Evolutionary conservation across 2,797 vertebrate genomes (phyloP), one percentile per base, ranked within the genome.

Genomic region (Novumbra hubbsi): DNA sequence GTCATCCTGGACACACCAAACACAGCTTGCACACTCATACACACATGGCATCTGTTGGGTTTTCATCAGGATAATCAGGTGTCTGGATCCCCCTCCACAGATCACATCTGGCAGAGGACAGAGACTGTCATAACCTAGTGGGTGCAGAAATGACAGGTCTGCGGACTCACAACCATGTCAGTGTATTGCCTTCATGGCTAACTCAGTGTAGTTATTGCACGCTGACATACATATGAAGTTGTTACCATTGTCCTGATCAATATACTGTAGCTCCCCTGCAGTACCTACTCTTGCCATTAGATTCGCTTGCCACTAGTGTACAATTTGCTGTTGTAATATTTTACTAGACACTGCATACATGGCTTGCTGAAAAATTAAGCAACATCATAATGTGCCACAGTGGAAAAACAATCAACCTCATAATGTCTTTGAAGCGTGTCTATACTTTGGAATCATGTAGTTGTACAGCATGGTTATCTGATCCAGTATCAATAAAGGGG

Each of bases 51-150:
- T 73, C 34, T 73, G 52, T 75, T 81, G 38, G 34, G 5, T 73
- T 74, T 75, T 17, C 68, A 72, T 73, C 72, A 73, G 75, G 49
- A 38, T 74, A 71, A 75, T 73, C 45, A 63, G 21, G 34, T 78
- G 28, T 17, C n/a, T 5, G 64, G 28, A 68, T 30, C 34, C 28
- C 71, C 64, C 45, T 69, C 52, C 21, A 17, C 6, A 57, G 66
- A 27, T 55, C 67, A 66, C 52, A 73, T 38, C 45, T 65, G 48
- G 68, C 21, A 60, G 34, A 19, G n/a, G 8, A 5, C 34, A 49
- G 21, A 62, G 24, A 32, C 69, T 28, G 28, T 38, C 15, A 55
- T 28, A 57, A 11, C 64, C 30, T 19, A 70, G 24, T 27, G 24
- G 60, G 24, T 27, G 4, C 1, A 30, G 7, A 28, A 63, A 63